Conservation (phyloP, 2,797 vertebrate genomes). For the Myotis daubentonii region DNA sequence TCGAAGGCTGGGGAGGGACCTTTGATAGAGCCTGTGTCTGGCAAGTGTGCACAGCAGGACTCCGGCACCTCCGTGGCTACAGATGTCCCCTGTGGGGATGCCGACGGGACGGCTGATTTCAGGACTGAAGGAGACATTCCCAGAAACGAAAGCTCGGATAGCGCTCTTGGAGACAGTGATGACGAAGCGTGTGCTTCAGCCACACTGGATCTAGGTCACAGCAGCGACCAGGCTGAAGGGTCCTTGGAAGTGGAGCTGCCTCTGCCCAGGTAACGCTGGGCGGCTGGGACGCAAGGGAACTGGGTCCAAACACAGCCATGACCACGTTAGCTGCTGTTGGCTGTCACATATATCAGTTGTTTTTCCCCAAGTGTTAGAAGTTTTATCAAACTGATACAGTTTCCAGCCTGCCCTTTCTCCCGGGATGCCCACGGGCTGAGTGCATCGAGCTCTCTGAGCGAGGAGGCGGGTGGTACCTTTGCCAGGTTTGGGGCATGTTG, state of each 20-base stretch:
- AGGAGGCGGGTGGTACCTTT: background rate
- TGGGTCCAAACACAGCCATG: rapidly evolving
- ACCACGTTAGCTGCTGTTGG: rapidly evolving
- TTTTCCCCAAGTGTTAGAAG: no score
- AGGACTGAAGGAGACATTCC: constrained; percentile 86
- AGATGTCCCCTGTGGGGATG: constrained; percentile 84
- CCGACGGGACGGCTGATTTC: constrained; percentile 66
- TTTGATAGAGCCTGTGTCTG: constrained; percentile 32
- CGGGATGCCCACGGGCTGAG: background rate
- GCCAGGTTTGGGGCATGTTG: background rate
- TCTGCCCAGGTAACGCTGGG: constrained; percentile 86
- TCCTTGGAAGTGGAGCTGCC: constrained; percentile 88
- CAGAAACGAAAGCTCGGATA: constrained; percentile 90
- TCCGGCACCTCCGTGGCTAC: constrained; percentile 65
- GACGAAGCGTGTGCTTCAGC: constrained; percentile 82
- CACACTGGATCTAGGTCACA: background rate
- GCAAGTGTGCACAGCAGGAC: constrained; percentile 65
- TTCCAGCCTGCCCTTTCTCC: no score
- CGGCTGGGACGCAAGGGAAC: background rate
- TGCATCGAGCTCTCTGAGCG: background rate
- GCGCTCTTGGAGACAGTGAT: constrained; percentile 91
- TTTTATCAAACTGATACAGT: background rate
- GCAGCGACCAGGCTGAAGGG: constrained; percentile 70
- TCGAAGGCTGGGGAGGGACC: constrained; percentile 15
- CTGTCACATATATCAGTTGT: rapidly evolving